phyloP scores from a whole-genome alignment of 1,140 invertebrate genomes.

The Cylas formicarius region DNA sequence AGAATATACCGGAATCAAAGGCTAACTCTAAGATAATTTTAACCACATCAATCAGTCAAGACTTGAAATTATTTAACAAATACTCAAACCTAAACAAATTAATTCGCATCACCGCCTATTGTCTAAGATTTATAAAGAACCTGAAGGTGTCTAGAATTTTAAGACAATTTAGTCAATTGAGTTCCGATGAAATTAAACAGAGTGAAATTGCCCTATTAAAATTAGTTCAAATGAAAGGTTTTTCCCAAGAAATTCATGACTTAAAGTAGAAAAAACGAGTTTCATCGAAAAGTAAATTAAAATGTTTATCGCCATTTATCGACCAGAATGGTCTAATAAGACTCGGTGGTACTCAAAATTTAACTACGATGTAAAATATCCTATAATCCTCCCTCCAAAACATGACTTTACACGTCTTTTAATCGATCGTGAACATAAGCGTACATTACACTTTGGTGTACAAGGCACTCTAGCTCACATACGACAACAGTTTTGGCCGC shows the following conservation, averaged over 20 bases:
- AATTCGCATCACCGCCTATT: conserved; percentile 10
- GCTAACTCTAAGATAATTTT: too few relatives aligned
- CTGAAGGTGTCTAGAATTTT: neutral
- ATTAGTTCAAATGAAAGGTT: conserved; percentile 1
- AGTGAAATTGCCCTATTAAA: conserved; percentile 3
- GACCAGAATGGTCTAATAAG: conserved; percentile 38
- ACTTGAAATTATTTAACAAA: conserved; percentile 5
- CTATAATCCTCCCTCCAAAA: conserved; percentile 29
- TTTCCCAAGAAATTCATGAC: conserved; percentile 6
- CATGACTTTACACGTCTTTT: conserved; percentile 24
- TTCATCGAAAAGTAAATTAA: conserved; percentile 10
- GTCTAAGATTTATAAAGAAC: conserved; percentile 9
- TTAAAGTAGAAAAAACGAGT: conserved; percentile 2
- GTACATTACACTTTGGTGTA: conserved; percentile 19
- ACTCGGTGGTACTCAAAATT: conserved; percentile 37
- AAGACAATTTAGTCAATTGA: neutral
- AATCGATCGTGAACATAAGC: conserved; percentile 23
- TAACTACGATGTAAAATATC: conserved; percentile 25
- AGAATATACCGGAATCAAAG: too few relatives aligned
- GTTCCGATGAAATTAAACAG: neutral
- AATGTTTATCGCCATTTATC: conserved; percentile 37
- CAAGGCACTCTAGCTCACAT: conserved; percentile 5
- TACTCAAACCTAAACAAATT: conserved; percentile 1
- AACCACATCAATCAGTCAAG: too few relatives aligned
- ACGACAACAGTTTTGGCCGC: conserved; percentile 24